Evolutionary conservation across 2,113 vertebrate genomes (phyloP).

Genomic region (Tragelaphus imberbis): DNA sequence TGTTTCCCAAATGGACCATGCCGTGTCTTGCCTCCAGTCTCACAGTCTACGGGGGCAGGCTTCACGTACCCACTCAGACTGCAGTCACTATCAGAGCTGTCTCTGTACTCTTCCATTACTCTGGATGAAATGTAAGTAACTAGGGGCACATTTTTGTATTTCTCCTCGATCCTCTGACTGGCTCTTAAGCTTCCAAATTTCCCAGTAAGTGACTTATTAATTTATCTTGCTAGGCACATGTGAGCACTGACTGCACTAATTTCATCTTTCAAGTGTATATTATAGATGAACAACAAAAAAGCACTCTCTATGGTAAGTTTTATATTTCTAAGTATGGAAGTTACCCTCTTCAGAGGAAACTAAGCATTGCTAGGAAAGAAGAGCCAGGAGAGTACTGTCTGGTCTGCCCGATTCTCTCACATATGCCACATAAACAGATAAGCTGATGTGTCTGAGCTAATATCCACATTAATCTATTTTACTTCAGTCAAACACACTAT

Average conservation of each 20-base stretch:
- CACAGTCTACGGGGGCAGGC: background rate
- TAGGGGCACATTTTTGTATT: background rate
- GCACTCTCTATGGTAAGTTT: background rate
- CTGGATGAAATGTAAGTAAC: background rate
- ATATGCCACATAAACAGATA: background rate
- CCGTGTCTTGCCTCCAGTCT: too few relatives aligned
- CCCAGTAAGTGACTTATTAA: background rate
- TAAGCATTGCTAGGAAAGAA: background rate
- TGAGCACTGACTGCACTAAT: background rate
- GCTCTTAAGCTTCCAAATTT: background rate
- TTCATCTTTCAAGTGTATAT: background rate
- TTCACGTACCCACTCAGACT: background rate
- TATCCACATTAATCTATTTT: background rate
- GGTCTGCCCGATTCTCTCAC: background rate
- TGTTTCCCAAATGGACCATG: background rate
- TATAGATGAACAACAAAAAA: background rate
- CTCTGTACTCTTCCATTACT: background rate
- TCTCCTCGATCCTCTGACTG: background rate
- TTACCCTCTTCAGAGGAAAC: background rate
- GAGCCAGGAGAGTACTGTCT: too few relatives aligned
- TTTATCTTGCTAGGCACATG: background rate
- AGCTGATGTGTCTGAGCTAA: background rate
- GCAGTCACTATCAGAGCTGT: rapidly evolving
- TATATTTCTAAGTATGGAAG: background rate
- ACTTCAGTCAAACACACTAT: background rate